Percentiles rank a stretch among this genome's conserved stretches.
Evolutionary conservation across 2,797 vertebrate genomes (phyloP).

Genomic region (Anabas testudineus): DNA sequence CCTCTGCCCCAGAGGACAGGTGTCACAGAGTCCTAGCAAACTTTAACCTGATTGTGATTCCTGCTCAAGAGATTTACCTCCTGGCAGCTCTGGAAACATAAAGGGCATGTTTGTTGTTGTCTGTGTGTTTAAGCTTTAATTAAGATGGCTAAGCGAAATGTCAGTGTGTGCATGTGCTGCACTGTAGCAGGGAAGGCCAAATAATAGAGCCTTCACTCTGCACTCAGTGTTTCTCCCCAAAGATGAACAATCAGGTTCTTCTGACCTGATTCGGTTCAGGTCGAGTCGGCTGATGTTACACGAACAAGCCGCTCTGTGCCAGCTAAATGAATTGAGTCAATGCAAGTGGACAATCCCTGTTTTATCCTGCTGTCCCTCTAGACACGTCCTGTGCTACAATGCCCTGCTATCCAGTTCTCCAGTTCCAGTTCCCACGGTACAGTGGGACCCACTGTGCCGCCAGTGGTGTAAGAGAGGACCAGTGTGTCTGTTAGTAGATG

Average conservation of each 20-base stretch:
- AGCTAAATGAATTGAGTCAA: constrained; percentile 70
- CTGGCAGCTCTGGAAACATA: constrained; percentile 32
- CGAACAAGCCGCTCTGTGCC: constrained; percentile 60
- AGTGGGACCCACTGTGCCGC: constrained; percentile 50
- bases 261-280: constrained; percentile 48
- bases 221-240: constrained; percentile 40
- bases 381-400: constrained; percentile 64
- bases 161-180: constrained; percentile 36
- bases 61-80: constrained; percentile 21
- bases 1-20: constrained; percentile 10
- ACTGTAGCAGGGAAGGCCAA: constrained; percentile 25
- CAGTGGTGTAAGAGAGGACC: constrained; percentile 42
- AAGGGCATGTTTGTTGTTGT: constrained; percentile 61
- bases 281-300: constrained; percentile 74
- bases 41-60: constrained; percentile 16
- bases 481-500: constrained; percentile 25
- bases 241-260: constrained; percentile 61
- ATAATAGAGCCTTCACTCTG: constrained; percentile 64
- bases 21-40: constrained; percentile 25
- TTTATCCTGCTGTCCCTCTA: constrained; percentile 64
- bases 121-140: constrained; percentile 61
- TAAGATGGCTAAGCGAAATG: constrained; percentile 62
- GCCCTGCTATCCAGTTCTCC: constrained; percentile 34
- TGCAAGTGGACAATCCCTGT: constrained; percentile 68
- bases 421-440: constrained; percentile 75